Percentiles rank a stretch among this genome's conserved stretches.
Evolutionary conservation across 2,888 invertebrate genomes (phyloP).

Genomic region (Lithophane leautieri): DNA sequence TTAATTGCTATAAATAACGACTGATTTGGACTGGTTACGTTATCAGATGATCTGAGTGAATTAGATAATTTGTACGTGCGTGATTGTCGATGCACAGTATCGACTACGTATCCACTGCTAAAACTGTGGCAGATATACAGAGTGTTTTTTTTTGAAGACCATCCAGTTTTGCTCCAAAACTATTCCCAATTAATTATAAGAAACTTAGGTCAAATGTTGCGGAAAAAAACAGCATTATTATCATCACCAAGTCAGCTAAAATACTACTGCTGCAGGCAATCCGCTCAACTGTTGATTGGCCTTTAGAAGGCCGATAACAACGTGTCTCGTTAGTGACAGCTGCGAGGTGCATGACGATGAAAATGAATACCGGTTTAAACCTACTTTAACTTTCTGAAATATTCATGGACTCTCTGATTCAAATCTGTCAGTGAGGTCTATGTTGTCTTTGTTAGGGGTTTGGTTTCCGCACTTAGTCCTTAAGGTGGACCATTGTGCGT

Average conservation of each 20-base stretch:
- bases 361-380: neutral
- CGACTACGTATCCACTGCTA: conserved; percentile 31
- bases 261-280: neutral
- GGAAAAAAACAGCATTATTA: neutral
- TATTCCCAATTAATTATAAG: neutral
- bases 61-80: conserved; percentile 79
- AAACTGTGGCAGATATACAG: conserved; percentile 57
- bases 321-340: no score
- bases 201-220: neutral
- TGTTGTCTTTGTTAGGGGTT: no score
- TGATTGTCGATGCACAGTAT: conserved; percentile 72
- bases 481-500: no score
- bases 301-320: no score
- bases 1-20: conserved; percentile 30
- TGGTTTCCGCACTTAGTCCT: no score
- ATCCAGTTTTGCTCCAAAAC: neutral
- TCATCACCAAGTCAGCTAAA: neutral
- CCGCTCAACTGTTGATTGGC: no score
- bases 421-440: neutral
- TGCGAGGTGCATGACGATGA: no score
- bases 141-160: neutral
- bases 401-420: neutral
- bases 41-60: conserved; percentile 55
- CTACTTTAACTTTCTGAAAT: neutral
- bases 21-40: conserved; percentile 10